Percentiles rank a stretch among this genome's conserved stretches.
phyloP scores from a whole-genome alignment of 2,888 invertebrate genomes.

The Pyrrhosoma nymphula region DNA sequence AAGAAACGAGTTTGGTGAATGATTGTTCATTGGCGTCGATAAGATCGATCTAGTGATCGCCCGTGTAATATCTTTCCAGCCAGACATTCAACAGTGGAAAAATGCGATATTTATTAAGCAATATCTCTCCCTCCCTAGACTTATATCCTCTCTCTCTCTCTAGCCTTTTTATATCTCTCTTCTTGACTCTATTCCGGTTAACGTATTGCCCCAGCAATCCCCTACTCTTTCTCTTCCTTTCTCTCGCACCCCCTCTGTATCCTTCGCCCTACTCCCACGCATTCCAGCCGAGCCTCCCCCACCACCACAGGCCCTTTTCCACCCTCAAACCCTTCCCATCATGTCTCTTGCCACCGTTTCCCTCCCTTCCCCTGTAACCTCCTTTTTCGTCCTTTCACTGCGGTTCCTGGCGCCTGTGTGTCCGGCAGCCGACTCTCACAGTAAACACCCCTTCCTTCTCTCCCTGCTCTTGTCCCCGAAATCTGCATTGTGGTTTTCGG shows the following conservation, averaged over 20 bases:
- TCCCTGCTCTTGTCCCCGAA: slow-evolving; percentile 15
- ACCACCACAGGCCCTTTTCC: neutral
- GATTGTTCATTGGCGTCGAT: slow-evolving; percentile 17
- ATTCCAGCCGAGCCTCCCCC: neutral
- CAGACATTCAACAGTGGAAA: neutral
- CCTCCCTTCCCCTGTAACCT: neutral
- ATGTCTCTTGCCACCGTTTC: no score
- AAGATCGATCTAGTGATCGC: neutral
- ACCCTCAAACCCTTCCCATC: neutral
- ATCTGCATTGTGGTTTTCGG: slow-evolving; percentile 52
- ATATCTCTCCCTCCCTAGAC: neutral
- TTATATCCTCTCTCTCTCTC: neutral
- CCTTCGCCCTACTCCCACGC: neutral
- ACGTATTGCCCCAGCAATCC: neutral
- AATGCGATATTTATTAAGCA: slow-evolving; percentile 12
- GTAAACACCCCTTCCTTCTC: slow-evolving; percentile 42
- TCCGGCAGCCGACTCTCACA: slow-evolving; percentile 41
- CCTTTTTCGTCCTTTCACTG: slow-evolving; percentile 55
- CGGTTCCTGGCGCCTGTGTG: slow-evolving; percentile 54
- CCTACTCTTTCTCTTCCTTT: neutral
- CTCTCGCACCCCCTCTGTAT: neutral
- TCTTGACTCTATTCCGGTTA: neutral
- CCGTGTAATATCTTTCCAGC: neutral
- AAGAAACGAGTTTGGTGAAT: neutral
- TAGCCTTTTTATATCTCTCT: neutral